Base-by-base conservation (phyloP, 1,140 invertebrate species). In the Drosophila insularis region DNA sequence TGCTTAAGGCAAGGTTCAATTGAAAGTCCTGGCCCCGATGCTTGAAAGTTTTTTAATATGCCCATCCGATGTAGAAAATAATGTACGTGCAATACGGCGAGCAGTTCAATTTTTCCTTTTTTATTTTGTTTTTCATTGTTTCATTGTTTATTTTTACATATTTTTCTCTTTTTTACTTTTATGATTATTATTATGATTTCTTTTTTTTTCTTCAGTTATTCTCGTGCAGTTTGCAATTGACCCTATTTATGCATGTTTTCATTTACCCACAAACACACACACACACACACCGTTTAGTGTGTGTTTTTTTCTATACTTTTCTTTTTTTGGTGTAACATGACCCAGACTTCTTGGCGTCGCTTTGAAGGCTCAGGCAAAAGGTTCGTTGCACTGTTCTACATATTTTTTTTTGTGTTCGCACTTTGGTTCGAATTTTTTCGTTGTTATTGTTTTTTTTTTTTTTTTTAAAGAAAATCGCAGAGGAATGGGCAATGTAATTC, bases 261-360 rank as follows among this genome's bases (percentile, higher is more conserved):
- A 6, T 14, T 53, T 19, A 21, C 39, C 27, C n/a, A 21, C 40
- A 43, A 5, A 17, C 10, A 50, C 10, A 50, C 43, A 50, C 10
- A 50, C 14, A 27, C 27, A 27, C 27, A 27, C 27, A 27, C 4
- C 5, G 4, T 27, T 27, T 27, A 27, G 4, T 23, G 8, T 31
- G 27, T 23, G 37, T 54, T 55, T 21, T 62, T 4, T 50, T 58
- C 37, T 32, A 32, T 35, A 19, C 4, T 27, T 55, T 13, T 43
- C 55, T 46, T 35, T 59, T 39, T 19, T 60, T 64, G 31, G 63
- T 55, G 32, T 72, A 61, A 61, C 40, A 46, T 73, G 80, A 84
- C 75, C 80, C 68, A 76, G 74, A 76, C 76, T 76, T 74, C 56
- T 46, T 71, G 64, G 39, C 72, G 67, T 72, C 80, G 77, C 84